phyloP scores from a whole-genome alignment of 2,797 vertebrate genomes.

The Myotis vivesi region DNA sequence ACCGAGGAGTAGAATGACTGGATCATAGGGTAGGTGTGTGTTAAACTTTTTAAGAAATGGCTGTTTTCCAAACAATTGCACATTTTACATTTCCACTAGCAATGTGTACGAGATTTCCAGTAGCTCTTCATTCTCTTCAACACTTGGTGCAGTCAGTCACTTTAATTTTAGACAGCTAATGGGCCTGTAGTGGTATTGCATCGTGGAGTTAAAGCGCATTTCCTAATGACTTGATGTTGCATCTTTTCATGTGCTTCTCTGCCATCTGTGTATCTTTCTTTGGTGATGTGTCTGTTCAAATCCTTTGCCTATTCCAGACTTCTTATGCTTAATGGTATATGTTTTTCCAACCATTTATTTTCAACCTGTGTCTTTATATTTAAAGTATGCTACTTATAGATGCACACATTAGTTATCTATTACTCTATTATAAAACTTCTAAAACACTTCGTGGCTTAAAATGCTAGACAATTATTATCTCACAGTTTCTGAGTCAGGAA shows the following conservation, averaged over 20 bases:
- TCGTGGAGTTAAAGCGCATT: background rate
- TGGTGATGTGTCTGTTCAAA: background rate
- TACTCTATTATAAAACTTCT: background rate
- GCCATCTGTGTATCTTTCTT: background rate
- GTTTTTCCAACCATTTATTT: background rate
- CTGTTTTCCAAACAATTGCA: background rate
- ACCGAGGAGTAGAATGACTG: background rate
- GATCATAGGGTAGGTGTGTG: background rate
- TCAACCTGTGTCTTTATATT: background rate
- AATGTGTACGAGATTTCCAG: background rate
- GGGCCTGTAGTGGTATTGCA: background rate
- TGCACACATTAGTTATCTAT: background rate
- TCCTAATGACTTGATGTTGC: background rate
- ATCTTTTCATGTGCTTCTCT: background rate
- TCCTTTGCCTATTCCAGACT: background rate
- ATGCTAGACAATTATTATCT: background rate
- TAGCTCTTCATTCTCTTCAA: background rate
- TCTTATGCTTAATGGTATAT: background rate
- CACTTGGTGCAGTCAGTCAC: background rate
- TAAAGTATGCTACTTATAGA: background rate
- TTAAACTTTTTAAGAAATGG: background rate
- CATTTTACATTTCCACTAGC: background rate
- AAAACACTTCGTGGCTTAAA: background rate
- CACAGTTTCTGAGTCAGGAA: background rate
- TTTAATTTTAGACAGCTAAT: background rate